Conservation (phyloP, 2,113 vertebrate genomes). For the Cololabis saira region DNA sequence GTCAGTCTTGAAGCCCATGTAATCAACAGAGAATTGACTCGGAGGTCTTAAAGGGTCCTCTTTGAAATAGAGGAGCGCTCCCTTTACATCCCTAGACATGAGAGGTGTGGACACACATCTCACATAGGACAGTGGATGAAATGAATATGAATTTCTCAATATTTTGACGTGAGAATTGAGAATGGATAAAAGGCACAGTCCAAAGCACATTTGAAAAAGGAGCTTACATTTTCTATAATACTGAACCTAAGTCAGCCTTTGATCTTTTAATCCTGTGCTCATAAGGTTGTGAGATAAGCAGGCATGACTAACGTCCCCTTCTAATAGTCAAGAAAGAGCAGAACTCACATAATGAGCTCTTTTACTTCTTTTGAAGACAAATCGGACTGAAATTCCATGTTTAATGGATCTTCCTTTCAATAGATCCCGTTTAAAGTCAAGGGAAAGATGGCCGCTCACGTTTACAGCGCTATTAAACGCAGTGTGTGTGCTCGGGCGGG, state of each 20-base stretch:
- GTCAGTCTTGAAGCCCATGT: slow-evolving; percentile 57
- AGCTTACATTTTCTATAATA: slow-evolving; percentile 91
- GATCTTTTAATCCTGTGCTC: slow-evolving; percentile 97
- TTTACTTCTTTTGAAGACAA: slow-evolving; percentile 86
- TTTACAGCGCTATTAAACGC: slow-evolving; percentile 36
- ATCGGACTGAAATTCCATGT: slow-evolving; percentile 84
- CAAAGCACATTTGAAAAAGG: slow-evolving; percentile 81
- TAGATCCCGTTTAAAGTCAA: slow-evolving; percentile 63
- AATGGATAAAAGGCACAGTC: slow-evolving; percentile 75
- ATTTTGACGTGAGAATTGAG: slow-evolving; percentile 77
- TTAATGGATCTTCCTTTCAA: slow-evolving; percentile 81
- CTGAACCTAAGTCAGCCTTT: slow-evolving; percentile 93
- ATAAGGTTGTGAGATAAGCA: slow-evolving; percentile 97
- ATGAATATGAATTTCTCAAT: slow-evolving; percentile 76
- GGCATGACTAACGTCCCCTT: slow-evolving; percentile 93
- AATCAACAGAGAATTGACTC: slow-evolving; percentile 68
- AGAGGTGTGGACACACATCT: slow-evolving; percentile 76
- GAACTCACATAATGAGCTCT: slow-evolving; percentile 87
- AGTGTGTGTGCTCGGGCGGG: slow-evolving; percentile 26
- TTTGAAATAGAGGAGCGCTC: slow-evolving; percentile 72
- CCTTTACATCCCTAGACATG: slow-evolving; percentile 53
- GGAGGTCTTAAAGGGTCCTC: slow-evolving; percentile 69
- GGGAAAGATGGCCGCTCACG: slow-evolving; percentile 34
- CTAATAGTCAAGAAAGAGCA: slow-evolving; percentile 89
- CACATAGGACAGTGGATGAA: slow-evolving; percentile 68